These are phyloP conservation scores for Cybosia mesomella DNA, from an alignment of 2,888 invertebrate species.

Conservation along the genomic window DNA sequence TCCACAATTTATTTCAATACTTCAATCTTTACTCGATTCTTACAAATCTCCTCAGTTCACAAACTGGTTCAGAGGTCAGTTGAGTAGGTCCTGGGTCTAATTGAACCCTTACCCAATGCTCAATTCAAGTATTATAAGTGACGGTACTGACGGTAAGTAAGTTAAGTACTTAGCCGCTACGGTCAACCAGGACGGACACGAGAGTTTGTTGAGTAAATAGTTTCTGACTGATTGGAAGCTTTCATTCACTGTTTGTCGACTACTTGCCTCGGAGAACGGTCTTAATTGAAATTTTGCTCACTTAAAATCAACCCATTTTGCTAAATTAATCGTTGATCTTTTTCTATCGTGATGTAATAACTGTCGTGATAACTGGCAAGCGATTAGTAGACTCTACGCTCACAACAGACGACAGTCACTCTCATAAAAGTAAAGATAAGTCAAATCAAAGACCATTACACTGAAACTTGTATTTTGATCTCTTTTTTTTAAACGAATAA, in stretches of 20 bases:
- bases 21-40: constrained; percentile 25
- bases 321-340: not conserved
- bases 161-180: constrained; percentile 47
- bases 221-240: constrained; percentile 63
- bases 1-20: not conserved
- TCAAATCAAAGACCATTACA: too few relatives aligned
- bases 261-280: constrained; percentile 49
- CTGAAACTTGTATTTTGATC: too few relatives aligned
- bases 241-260: constrained; percentile 54
- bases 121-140: constrained; percentile 60
- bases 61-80: constrained; percentile 39
- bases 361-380: not conserved
- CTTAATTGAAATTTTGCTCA: constrained; percentile 51
- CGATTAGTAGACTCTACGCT: not conserved
- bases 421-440: not conserved
- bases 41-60: constrained; percentile 27
- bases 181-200: constrained; percentile 43
- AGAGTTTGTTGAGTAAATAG: constrained; percentile 58
- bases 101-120: constrained; percentile 44
- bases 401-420: not conserved
- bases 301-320: constrained; percentile 34
- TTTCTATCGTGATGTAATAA: not conserved
- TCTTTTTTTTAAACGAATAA: too few relatives aligned
- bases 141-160: constrained; percentile 53
- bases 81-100: constrained; percentile 42